phyloP scores from a whole-genome alignment of 2,113 vertebrate species.

The Sinocyclocheilus anshuiensis region DNA sequence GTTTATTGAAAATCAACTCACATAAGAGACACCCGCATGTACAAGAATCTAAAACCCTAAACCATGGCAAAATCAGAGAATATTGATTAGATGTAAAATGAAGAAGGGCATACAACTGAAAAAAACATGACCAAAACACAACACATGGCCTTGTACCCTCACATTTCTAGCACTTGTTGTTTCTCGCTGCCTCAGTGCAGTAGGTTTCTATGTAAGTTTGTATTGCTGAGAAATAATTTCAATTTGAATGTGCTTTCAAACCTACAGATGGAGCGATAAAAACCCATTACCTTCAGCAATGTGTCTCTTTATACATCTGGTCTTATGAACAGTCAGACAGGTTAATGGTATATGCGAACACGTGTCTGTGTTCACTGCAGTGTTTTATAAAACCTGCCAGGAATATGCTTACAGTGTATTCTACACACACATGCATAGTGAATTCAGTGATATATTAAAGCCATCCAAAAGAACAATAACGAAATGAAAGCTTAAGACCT shows the following conservation, averaged over 20 bases:
- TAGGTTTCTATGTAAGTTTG: background rate
- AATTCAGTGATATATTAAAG: constrained; percentile 56
- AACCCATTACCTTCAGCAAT: background rate
- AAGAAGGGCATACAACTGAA: background rate
- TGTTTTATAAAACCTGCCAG: background rate
- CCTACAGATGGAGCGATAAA: background rate
- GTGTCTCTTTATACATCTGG: background rate
- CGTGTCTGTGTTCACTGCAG: background rate
- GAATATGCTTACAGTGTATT: background rate
- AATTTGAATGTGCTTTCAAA: background rate
- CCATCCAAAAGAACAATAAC: constrained; percentile 52
- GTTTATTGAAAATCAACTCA: background rate
- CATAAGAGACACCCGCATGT: background rate
- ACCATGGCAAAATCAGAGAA: background rate
- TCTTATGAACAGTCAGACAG: background rate
- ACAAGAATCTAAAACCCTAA: background rate
- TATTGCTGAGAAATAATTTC: background rate
- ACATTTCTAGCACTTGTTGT: background rate
- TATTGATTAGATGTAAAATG: background rate
- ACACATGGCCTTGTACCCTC: background rate
- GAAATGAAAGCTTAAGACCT: constrained; percentile 53
- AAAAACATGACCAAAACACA: background rate
- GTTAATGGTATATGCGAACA: background rate
- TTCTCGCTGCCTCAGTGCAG: background rate
- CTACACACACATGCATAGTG: background rate